Conservation (phyloP, 1,140 invertebrate genomes). For the Neelides sp. region DNA sequence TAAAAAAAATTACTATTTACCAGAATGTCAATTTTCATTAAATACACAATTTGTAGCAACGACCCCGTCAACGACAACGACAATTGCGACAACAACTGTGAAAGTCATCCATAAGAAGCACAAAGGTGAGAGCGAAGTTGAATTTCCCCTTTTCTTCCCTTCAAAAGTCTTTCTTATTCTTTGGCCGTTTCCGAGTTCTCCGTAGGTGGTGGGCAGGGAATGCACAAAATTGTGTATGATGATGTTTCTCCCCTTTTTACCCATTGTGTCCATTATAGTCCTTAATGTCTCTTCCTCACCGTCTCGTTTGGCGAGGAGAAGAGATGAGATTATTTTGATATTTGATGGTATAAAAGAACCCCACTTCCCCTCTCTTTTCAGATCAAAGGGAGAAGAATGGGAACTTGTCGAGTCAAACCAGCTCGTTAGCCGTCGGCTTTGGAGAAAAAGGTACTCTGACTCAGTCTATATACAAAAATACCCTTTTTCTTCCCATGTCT, state of each 20-base stretch:
- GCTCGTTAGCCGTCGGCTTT: constrained; percentile 43
- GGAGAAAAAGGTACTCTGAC: constrained; percentile 43
- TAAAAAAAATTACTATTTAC: constrained; percentile 35
- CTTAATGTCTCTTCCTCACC: too few species aligned
- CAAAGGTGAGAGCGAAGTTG: constrained; percentile 26
- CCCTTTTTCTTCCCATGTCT: too few species aligned
- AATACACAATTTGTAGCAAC: constrained; percentile 43
- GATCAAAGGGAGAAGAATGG: constrained; percentile 41
- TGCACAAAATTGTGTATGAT: too few species aligned
- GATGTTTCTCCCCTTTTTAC: too few species aligned
- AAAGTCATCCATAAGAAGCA: constrained; percentile 39
- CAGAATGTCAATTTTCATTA: too few species aligned
- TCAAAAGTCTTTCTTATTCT: too few species aligned
- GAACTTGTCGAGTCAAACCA: constrained; percentile 47
- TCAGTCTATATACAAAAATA: too few species aligned
- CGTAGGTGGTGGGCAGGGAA: too few species aligned
- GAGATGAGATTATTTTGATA: too few species aligned
- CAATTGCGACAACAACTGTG: constrained; percentile 44
- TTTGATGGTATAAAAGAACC: not conserved
- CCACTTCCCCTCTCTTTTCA: constrained; percentile 14
- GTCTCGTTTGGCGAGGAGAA: too few species aligned
- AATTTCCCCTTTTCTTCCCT: too few species aligned
- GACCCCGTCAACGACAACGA: constrained; percentile 44
- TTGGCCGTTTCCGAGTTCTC: not conserved
- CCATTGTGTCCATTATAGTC: too few species aligned